A percentile compares a stretch with the other conserved stretches of the same genome.
Conservation (phyloP, 2,113 vertebrate genomes). For the Romanogobio albipinnatus region DNA sequence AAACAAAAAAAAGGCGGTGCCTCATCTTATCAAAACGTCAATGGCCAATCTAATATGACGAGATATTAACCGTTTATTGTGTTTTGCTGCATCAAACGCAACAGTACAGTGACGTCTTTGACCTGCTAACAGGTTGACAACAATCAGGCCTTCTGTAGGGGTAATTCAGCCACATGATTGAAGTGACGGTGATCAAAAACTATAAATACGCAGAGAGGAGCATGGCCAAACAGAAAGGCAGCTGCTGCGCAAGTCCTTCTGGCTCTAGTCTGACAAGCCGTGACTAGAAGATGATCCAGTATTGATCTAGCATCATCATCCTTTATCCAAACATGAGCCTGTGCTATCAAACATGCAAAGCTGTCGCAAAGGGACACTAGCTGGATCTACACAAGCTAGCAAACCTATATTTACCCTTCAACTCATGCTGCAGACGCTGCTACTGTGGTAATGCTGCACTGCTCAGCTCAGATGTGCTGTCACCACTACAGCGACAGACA, state of each 20-base stretch:
- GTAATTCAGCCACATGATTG: conserved; percentile 58
- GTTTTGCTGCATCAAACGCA: conserved; percentile 22
- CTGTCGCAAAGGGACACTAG: conserved; percentile 44
- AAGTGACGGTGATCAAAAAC: conserved; percentile 68
- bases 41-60: neutral
- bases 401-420: conserved; percentile 72
- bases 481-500: conserved; percentile 18
- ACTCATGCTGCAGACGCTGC: conserved; percentile 78
- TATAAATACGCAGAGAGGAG: conserved; percentile 61
- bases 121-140: conserved; percentile 66
- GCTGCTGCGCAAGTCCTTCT: conserved; percentile 33
- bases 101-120: conserved; percentile 55
- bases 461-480: conserved; percentile 50
- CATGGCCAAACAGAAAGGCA: conserved; percentile 54
- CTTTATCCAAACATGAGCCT: conserved; percentile 9
- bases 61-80: conserved; percentile 24
- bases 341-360: conserved; percentile 20
- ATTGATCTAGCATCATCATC: conserved; percentile 27
- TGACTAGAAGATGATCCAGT: neutral
- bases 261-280: neutral
- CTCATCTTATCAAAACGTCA: neutral
- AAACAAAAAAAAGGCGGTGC: conserved; percentile 5
- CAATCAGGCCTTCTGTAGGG: conserved; percentile 73
- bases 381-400: conserved; percentile 67
- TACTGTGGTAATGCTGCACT: conserved; percentile 68